Percentiles rank a stretch among this genome's conserved stretches.
Conservation (phyloP, 2,888 invertebrate species). For the Nomada goodeniana region DNA sequence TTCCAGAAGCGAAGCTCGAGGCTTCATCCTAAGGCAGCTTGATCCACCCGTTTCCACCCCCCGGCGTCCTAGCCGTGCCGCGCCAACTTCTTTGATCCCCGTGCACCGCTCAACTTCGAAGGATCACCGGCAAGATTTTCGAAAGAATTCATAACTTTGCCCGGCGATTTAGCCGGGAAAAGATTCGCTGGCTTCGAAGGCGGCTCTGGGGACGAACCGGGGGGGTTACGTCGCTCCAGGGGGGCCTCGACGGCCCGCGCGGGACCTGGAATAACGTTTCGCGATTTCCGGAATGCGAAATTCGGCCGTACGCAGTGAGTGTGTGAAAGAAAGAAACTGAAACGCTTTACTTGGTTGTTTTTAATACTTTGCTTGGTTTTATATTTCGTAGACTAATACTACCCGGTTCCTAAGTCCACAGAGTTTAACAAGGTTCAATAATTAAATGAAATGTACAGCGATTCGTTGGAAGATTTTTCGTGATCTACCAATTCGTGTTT, state of each 20-base stretch:
- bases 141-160: constrained; percentile 82
- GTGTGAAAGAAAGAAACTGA: constrained; percentile 6
- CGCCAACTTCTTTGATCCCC: constrained; percentile 78
- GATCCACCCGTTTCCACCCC: constrained; percentile 80
- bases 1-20: constrained; percentile 64
- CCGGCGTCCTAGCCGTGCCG: constrained; percentile 51
- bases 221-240: constrained; percentile 62
- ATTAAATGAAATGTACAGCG: too few relatives aligned
- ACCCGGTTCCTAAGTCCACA: too few relatives aligned
- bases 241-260: constrained; percentile 40
- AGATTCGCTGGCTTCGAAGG: constrained; percentile 60
- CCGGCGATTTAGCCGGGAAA: constrained; percentile 68
- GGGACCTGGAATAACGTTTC: constrained; percentile 49
- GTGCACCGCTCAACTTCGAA: constrained; percentile 78
- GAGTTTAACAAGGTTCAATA: too few relatives aligned
- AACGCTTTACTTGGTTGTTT: too few relatives aligned
- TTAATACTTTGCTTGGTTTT: too few relatives aligned
- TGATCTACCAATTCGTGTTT: too few relatives aligned
- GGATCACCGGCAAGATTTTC: constrained; percentile 77
- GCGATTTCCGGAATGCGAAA: constrained; percentile 56
- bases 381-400: too few relatives aligned
- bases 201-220: constrained; percentile 41
- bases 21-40: constrained; percentile 80
- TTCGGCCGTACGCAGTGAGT: constrained; percentile 23
- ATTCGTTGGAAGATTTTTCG: too few relatives aligned